phyloP scores from a whole-genome alignment of 1,140 invertebrate genomes.

The Doryteuthis pealeii region DNA sequence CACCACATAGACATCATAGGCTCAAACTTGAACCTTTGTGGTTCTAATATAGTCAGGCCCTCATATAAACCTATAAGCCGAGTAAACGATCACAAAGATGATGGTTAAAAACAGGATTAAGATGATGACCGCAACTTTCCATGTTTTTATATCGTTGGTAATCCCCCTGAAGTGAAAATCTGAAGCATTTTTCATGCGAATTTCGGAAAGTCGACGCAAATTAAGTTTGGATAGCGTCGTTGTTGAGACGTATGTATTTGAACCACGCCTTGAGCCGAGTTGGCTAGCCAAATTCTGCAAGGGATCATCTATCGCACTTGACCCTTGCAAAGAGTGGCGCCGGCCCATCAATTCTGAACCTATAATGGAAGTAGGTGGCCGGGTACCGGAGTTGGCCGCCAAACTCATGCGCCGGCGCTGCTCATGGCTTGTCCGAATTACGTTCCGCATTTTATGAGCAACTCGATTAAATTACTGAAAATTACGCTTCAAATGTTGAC shows the following conservation, averaged over 20 bases:
- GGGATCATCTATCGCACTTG: background rate
- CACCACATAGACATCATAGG: background rate
- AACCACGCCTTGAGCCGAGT: background rate
- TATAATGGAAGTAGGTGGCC: background rate
- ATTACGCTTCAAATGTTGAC: too few species aligned
- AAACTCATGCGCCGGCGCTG: slow-evolving; percentile 4
- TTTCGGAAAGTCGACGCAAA: background rate
- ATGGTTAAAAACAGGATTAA: background rate
- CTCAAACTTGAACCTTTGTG: background rate
- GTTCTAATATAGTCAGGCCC: background rate
- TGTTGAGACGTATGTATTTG: background rate
- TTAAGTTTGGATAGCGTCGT: background rate
- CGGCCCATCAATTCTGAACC: background rate
- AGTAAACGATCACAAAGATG: background rate
- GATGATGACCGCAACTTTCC: background rate
- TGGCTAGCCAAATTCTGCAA: background rate
- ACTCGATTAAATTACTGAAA: too few species aligned
- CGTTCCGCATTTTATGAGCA: background rate
- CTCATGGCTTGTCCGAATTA: background rate
- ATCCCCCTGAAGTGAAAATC: background rate
- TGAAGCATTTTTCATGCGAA: background rate
- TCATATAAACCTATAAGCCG: slow-evolving; percentile 3
- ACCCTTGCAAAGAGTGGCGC: background rate
- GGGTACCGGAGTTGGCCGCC: background rate
- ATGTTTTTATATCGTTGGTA: background rate